Conservation (phyloP, 2,113 vertebrate genomes). For the Grammomys dolichurus region DNA sequence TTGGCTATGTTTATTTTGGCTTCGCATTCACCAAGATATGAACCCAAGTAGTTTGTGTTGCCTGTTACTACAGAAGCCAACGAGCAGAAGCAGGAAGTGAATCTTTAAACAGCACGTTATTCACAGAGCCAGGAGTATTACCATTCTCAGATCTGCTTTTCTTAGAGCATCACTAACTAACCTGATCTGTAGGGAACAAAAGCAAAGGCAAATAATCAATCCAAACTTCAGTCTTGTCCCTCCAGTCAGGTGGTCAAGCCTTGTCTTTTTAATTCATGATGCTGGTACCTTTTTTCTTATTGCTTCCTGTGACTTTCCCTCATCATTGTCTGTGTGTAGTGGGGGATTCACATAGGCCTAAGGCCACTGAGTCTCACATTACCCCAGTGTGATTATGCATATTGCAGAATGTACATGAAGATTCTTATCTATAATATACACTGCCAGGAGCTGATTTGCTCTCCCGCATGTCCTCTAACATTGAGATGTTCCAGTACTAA, state of each 20-base stretch:
- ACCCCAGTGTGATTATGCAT: background rate
- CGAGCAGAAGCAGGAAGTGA: background rate
- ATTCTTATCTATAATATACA: background rate
- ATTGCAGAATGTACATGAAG: background rate
- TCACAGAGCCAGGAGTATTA: background rate
- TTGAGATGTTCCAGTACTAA: too few species aligned
- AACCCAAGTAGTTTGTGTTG: background rate
- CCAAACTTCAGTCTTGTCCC: background rate
- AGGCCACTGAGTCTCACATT: background rate
- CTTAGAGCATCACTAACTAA: too few species aligned
- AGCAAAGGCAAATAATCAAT: background rate
- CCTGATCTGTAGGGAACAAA: background rate
- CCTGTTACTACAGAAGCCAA: background rate
- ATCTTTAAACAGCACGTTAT: background rate
- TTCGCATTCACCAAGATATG: background rate
- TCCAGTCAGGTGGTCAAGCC: background rate
- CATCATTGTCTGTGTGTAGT: background rate
- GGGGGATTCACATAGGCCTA: background rate
- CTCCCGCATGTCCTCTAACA: too few species aligned
- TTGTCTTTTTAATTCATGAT: background rate
- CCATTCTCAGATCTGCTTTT: background rate
- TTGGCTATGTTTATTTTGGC: slow-evolving; percentile 1
- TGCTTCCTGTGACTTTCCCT: background rate
- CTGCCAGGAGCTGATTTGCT: too few species aligned
- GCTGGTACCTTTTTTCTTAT: background rate